Conservation (phyloP, 2,888 invertebrate genomes). For the Myathropa florea region DNA sequence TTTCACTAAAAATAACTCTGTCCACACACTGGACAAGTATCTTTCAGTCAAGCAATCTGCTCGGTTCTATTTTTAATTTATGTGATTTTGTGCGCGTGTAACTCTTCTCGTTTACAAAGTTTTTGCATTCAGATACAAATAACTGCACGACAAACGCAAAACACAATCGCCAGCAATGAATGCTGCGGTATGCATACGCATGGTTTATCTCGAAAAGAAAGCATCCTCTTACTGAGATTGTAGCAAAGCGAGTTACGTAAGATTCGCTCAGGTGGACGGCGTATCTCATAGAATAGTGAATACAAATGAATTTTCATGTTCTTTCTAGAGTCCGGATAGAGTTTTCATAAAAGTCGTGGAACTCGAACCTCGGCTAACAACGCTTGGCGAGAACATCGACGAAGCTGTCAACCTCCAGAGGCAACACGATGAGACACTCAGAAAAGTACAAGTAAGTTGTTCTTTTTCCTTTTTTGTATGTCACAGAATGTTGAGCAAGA, state of each 20-base stretch:
- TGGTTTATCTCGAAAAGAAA: slow-evolving; percentile 27
- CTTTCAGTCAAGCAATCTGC: slow-evolving; percentile 4
- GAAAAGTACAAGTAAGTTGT: slow-evolving; percentile 88
- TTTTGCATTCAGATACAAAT: neutral
- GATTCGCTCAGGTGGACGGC: slow-evolving; percentile 2
- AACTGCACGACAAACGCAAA: neutral
- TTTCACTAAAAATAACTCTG: slow-evolving; percentile 45
- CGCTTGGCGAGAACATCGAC: slow-evolving; percentile 88
- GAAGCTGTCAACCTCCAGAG: slow-evolving; percentile 88
- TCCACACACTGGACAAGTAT: slow-evolving; percentile 52
- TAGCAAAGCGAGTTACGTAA: slow-evolving; percentile 50
- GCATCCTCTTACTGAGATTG: slow-evolving; percentile 32
- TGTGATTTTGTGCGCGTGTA: slow-evolving; percentile 6
- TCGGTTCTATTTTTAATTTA: slow-evolving; percentile 38
- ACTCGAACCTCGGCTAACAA: slow-evolving; percentile 90
- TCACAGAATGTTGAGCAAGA: slow-evolving; percentile 27
- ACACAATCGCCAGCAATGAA: neutral
- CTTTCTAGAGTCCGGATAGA: slow-evolving; percentile 89
- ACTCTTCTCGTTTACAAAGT: slow-evolving; percentile 7
- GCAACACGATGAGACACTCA: slow-evolving; percentile 91
- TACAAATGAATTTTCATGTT: slow-evolving; percentile 45
- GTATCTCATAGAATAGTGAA: slow-evolving; percentile 8
- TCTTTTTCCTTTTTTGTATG: neutral
- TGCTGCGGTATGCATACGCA: slow-evolving; percentile 16
- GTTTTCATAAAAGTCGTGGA: slow-evolving; percentile 92